Percentiles rank a stretch among this genome's conserved stretches.
These are phyloP conservation scores for Euzetes globulus DNA, from an alignment of 2,888 invertebrate species.

Conservation along the genomic window DNA sequence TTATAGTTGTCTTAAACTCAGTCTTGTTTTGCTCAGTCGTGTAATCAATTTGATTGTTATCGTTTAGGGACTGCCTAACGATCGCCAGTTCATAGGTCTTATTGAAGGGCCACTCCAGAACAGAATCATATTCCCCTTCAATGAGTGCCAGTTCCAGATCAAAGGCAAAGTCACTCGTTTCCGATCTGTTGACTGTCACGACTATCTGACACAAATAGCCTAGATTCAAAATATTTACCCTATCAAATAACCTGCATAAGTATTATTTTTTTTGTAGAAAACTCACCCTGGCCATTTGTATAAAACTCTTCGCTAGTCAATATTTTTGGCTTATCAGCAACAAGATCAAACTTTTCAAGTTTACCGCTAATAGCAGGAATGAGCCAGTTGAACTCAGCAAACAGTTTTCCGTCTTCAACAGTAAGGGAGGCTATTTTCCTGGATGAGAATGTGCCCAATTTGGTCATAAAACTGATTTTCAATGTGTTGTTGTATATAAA, in stretches of 20 bases:
- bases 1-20: neutral
- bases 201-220: conserved; percentile 42
- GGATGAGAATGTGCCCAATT: conserved; percentile 19
- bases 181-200: conserved; percentile 37
- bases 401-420: conserved; percentile 39
- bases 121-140: conserved; percentile 41
- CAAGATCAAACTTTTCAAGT: conserved; percentile 37
- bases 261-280: neutral
- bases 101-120: conserved; percentile 42
- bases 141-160: conserved; percentile 42
- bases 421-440: conserved; percentile 37
- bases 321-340: conserved; percentile 34
- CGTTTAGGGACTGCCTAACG: conserved; percentile 25
- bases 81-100: conserved; percentile 40
- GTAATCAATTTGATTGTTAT: neutral
- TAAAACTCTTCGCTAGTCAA: conserved; percentile 42
- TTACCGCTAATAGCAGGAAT: conserved; percentile 42
- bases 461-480: conserved; percentile 32
- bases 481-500: conserved; percentile 32
- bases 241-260: neutral
- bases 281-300: conserved; percentile 41
- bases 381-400: conserved; percentile 42
- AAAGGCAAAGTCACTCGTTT: conserved; percentile 35
- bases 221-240: neutral
- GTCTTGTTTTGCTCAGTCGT: neutral